These are phyloP conservation scores for Spinus pinus DNA, from an alignment of 2,797 vertebrate species.

Conservation along the genomic window DNA sequence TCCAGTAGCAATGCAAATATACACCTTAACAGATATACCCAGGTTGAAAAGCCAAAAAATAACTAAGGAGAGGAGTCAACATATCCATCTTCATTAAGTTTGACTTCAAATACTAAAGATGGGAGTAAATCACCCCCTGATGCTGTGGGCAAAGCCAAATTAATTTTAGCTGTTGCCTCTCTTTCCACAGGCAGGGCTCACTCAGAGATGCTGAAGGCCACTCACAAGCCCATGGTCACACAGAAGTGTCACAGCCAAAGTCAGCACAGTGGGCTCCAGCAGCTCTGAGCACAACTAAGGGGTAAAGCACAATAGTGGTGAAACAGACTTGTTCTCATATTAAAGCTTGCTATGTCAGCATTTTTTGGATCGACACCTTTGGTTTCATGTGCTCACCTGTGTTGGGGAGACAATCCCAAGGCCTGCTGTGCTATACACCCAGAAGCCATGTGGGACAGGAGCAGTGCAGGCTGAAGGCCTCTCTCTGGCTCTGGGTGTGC, in stretches of 20 bases:
- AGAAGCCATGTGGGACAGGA: fast-evolving
- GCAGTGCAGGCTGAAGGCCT: fast-evolving
- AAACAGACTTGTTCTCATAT: not conserved
- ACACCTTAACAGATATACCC: not conserved
- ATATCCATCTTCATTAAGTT: conserved; percentile 25
- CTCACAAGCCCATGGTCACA: fast-evolving
- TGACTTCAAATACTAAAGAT: conserved; percentile 31
- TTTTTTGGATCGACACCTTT: not conserved
- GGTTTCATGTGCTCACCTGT: not conserved
- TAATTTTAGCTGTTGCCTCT: not conserved
- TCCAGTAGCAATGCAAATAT: not conserved
- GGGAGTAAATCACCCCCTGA: conserved; percentile 13
- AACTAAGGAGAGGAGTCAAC: conserved; percentile 16
- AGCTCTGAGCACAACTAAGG: not conserved
- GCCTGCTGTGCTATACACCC: not conserved
- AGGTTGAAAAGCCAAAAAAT: conserved; percentile 22
- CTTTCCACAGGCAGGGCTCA: not conserved
- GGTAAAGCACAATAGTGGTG: not conserved
- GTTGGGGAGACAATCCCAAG: not conserved
- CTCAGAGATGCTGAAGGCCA: not conserved
- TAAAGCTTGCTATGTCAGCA: not conserved
- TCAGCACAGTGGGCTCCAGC: not conserved
- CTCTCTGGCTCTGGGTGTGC: not conserved
- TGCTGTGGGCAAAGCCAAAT: not conserved
- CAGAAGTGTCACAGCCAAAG: not conserved